phyloP scores from a whole-genome alignment of 2,113 vertebrate species.

The Aegotheles bennettii region DNA sequence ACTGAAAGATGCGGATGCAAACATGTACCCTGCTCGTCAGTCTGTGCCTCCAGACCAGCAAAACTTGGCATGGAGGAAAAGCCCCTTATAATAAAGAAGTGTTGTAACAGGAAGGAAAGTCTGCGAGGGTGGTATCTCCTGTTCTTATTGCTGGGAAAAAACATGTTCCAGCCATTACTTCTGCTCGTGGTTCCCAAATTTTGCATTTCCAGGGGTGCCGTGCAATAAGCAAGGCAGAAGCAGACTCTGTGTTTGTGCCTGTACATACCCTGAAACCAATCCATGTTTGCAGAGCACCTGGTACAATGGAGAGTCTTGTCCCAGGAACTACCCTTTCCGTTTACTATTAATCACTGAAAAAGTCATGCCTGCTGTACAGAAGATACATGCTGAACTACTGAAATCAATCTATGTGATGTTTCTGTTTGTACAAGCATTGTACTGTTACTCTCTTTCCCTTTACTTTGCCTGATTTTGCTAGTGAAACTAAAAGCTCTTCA shows the following conservation, averaged over 20 bases:
- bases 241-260: not conserved
- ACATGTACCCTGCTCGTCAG: not conserved
- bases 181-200: not conserved
- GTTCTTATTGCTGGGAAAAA: not conserved
- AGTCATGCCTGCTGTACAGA: not conserved
- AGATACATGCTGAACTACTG: not conserved
- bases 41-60: not conserved
- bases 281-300: not conserved
- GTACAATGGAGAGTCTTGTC: not conserved
- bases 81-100: not conserved
- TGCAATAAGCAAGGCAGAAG: not conserved
- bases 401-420: not conserved
- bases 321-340: not conserved
- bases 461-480: not conserved
- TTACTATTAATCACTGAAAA: not conserved
- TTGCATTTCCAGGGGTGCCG: not conserved
- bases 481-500: not conserved
- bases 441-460: not conserved
- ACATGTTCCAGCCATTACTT: not conserved
- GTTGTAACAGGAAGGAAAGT: not conserved
- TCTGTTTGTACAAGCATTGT: not conserved
- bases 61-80: not conserved
- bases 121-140: not conserved
- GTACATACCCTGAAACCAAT: not conserved
- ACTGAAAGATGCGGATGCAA: not conserved